Evolutionary conservation across 2,113 vertebrate genomes (phyloP).

Genomic region (Osmerus eperlanus): DNA sequence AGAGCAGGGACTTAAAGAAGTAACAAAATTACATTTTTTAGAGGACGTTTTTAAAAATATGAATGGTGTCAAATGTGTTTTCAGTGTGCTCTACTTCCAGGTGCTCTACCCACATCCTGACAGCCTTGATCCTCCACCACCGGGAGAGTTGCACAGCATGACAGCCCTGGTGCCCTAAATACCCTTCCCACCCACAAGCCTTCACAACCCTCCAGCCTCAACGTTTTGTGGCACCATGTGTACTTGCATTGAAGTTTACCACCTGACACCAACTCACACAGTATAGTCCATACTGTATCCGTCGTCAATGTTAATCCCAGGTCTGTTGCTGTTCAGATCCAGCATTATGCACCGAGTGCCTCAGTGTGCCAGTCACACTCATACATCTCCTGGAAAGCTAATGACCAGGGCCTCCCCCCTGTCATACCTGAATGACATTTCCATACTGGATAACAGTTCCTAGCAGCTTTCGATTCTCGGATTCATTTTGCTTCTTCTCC

Average conservation of each 20-base stretch:
- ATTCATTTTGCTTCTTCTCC: constrained; percentile 98
- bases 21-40: not conserved
- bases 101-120: not conserved
- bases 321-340: no score
- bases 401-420: constrained; percentile 9
- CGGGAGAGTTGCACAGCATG: not conserved
- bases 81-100: not conserved
- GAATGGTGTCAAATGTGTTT: not conserved
- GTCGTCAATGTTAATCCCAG: no score
- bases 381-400: constrained; percentile 14
- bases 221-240: not conserved
- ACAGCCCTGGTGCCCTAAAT: not conserved
- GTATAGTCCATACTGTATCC: no score
- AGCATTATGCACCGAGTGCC: no score
- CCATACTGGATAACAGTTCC: constrained; percentile 95
- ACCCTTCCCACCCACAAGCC: not conserved
- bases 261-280: not conserved
- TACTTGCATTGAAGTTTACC: not conserved
- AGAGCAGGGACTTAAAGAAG: not conserved
- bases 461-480: constrained; percentile 94
- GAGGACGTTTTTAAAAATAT: not conserved
- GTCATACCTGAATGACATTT: constrained; percentile 91
- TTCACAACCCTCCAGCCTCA: not conserved
- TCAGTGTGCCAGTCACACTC: not conserved
- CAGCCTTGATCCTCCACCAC: not conserved